Conservation (phyloP, 2,888 invertebrate species). For the Meghimatium bilineatum region DNA sequence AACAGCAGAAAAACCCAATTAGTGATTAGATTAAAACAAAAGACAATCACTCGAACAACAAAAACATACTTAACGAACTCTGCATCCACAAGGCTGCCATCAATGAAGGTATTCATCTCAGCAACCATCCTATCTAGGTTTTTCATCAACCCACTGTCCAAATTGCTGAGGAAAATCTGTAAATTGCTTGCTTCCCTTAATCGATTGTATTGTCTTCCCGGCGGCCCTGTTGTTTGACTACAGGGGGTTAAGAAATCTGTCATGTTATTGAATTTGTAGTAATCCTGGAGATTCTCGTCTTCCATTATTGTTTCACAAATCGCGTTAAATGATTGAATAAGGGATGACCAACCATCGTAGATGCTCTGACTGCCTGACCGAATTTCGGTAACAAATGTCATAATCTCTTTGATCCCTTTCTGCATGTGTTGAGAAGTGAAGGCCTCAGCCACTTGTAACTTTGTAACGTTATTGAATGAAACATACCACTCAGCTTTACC, state of each 20-base stretch:
- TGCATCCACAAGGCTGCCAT: constrained; percentile 53
- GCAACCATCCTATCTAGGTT: constrained; percentile 54
- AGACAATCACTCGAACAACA: not conserved
- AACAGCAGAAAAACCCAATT: too few relatives aligned
- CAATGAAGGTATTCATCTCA: constrained; percentile 53
- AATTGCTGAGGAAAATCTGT: constrained; percentile 54
- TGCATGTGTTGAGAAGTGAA: constrained; percentile 56
- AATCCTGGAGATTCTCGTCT: constrained; percentile 61
- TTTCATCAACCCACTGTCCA: constrained; percentile 58
- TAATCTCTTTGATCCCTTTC: constrained; percentile 52
- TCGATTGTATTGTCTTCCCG: constrained; percentile 10
- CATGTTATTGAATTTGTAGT: constrained; percentile 59
- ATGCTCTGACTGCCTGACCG: constrained; percentile 63
- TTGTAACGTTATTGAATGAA: constrained; percentile 46
- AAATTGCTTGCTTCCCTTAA: constrained; percentile 55
- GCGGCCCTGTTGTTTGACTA: constrained; percentile 52
- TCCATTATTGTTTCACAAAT: constrained; percentile 62
- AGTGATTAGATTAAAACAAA: not conserved
- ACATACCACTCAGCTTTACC: constrained; percentile 51
- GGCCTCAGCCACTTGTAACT: constrained; percentile 55
- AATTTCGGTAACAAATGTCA: constrained; percentile 62
- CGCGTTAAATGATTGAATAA: constrained; percentile 48
- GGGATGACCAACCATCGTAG: constrained; percentile 58
- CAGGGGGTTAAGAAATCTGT: constrained; percentile 23
- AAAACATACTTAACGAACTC: constrained; percentile 58